These are phyloP conservation scores for Hemichromis elongatus DNA, from an alignment of 2,113 vertebrate species.

Conservation along the genomic window DNA sequence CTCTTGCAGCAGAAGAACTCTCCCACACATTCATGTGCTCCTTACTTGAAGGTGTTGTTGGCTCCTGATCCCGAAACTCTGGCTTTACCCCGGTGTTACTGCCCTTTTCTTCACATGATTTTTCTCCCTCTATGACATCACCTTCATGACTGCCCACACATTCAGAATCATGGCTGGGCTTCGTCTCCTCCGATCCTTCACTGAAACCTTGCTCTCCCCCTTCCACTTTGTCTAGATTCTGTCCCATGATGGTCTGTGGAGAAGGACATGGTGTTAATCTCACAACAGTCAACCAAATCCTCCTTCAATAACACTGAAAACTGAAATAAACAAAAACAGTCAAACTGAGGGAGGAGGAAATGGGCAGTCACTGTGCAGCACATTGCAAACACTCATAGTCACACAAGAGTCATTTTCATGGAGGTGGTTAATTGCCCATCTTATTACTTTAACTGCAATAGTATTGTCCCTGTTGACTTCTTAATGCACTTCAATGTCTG, in stretches of 20 bases:
- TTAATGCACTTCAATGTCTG: conserved; percentile 30
- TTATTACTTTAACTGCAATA: conserved; percentile 53
- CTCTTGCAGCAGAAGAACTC: conserved; percentile 41
- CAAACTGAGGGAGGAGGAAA: background rate
- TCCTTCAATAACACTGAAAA: background rate
- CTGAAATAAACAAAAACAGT: background rate
- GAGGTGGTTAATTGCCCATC: conserved; percentile 16
- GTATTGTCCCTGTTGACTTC: conserved; percentile 22
- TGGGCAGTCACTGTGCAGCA: background rate
- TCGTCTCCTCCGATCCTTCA: conserved; percentile 31
- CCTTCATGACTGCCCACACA: background rate
- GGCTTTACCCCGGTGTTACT: conserved; percentile 23
- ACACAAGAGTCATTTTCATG: conserved; percentile 28
- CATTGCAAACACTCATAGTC: conserved; percentile 8
- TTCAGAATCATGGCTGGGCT: conserved; percentile 21
- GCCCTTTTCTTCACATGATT: conserved; percentile 35
- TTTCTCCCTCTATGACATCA: conserved; percentile 52
- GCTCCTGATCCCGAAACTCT: conserved; percentile 36
- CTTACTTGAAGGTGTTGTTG: conserved; percentile 63
- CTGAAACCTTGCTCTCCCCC: conserved; percentile 17
- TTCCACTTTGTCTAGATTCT: conserved; percentile 70
- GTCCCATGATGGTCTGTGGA: conserved; percentile 74
- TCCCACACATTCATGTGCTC: conserved; percentile 32
- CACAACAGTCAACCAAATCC: conserved; percentile 7
- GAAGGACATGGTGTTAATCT: conserved; percentile 44